A percentile compares a stretch with the other conserved stretches of the same genome.
These are phyloP conservation scores for Heterocephalus glaber DNA, from an alignment of 2,113 vertebrate genomes.

Conservation along the genomic window DNA sequence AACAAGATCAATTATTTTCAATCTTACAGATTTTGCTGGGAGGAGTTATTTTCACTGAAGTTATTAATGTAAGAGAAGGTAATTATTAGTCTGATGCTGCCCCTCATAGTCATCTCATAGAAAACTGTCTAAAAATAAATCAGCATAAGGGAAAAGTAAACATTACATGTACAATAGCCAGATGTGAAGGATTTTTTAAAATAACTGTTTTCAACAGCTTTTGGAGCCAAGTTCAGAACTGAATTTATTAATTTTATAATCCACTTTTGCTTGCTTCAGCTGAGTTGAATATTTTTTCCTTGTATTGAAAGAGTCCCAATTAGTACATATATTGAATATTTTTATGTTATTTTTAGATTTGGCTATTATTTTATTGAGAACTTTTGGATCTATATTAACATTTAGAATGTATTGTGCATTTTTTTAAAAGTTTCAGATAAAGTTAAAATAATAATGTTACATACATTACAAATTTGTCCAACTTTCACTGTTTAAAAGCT, in stretches of 20 bases:
- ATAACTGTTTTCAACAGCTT: not conserved
- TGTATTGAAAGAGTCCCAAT: not conserved
- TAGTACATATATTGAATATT: not conserved
- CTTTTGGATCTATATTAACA: not conserved
- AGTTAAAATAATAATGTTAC: not conserved
- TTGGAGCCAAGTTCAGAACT: not conserved
- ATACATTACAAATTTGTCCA: not conserved
- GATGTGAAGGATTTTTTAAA: not conserved
- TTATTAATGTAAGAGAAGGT: not conserved
- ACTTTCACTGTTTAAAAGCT: not conserved
- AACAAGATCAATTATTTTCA: not conserved
- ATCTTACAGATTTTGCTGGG: not conserved
- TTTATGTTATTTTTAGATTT: not conserved
- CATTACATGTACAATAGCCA: not conserved
- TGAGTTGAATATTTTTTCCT: not conserved
- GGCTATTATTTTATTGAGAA: not conserved
- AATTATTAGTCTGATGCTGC: not conserved
- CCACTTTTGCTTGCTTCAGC: not conserved
- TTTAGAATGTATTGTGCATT: not conserved
- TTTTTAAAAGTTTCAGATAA: not conserved
- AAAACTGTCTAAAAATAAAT: not conserved
- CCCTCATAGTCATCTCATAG: not conserved
- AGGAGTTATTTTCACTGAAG: not conserved
- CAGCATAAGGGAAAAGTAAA: not conserved
- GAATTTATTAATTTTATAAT: not conserved